These are phyloP conservation scores for Mastacembelus armatus DNA, from an alignment of 2,797 vertebrate species.

Conservation along the genomic window DNA sequence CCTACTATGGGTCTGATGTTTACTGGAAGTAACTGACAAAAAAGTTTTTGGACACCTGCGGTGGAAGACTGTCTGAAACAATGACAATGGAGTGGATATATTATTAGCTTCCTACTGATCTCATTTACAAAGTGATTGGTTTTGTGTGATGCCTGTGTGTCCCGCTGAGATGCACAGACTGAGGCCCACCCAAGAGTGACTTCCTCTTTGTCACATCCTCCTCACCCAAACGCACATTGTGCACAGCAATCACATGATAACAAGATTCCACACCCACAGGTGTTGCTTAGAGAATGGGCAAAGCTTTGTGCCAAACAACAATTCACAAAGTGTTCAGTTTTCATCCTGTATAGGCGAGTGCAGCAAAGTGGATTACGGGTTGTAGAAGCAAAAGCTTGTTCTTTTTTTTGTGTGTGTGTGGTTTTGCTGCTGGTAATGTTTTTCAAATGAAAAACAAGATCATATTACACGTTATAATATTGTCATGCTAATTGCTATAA, in stretches of 20 bases:
- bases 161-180: constrained; percentile 60
- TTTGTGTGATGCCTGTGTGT: constrained; percentile 60
- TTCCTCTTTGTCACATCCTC: constrained; percentile 32
- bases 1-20: constrained; percentile 30
- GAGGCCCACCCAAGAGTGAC: constrained; percentile 31
- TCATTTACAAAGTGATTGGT: constrained; percentile 78
- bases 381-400: neutral
- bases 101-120: constrained; percentile 76
- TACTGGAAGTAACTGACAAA: constrained; percentile 40
- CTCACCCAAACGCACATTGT: constrained; percentile 19
- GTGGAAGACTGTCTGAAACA: constrained; percentile 42
- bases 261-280: constrained; percentile 14
- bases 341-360: neutral
- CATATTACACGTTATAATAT: neutral
- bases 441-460: neutral
- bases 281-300: constrained; percentile 5
- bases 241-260: constrained; percentile 18
- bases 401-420: neutral
- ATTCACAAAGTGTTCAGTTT: neutral
- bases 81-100: constrained; percentile 53
- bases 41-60: constrained; percentile 49
- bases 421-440: neutral
- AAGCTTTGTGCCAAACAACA: neutral
- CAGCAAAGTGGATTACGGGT: neutral
- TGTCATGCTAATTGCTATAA: neutral